Conservation (phyloP, 2,888 invertebrate species). For the Noctua janthina region DNA sequence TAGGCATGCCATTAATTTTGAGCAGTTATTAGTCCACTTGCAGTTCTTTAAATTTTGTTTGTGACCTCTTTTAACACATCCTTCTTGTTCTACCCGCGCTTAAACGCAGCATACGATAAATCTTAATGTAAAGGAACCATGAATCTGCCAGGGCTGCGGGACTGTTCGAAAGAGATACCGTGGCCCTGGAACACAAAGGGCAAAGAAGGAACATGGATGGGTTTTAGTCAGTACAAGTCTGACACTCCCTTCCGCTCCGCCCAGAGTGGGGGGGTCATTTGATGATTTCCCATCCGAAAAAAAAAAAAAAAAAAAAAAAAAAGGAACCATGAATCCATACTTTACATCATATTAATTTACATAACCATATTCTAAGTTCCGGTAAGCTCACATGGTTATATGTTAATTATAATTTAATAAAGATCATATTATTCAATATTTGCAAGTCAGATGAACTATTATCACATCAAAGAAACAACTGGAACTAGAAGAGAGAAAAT, state of each 20-base stretch:
- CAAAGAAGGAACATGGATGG: too few relatives aligned
- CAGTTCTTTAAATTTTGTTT: background rate
- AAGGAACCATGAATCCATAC: conserved; percentile 25
- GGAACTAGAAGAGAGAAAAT: conserved; percentile 6
- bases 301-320: background rate
- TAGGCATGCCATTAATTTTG: background rate
- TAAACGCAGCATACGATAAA: background rate
- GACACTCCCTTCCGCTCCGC: too few relatives aligned
- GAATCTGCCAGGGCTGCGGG: background rate
- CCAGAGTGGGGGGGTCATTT: too few relatives aligned
- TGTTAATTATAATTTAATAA: conserved; percentile 35
- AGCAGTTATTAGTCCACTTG: background rate
- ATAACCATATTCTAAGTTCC: conserved; percentile 46
- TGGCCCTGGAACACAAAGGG: too few relatives aligned
- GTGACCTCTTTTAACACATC: background rate
- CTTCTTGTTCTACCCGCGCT: background rate
- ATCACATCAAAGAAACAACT: conserved; percentile 18
- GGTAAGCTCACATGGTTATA: conserved; percentile 24
- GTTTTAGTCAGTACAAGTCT: too few relatives aligned
- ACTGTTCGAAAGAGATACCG: too few relatives aligned
- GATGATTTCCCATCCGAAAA: too few relatives aligned
- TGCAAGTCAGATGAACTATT: background rate
- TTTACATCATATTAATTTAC: conserved; percentile 35
- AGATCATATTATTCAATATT: too few relatives aligned
- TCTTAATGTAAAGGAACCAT: conserved; percentile 25